phyloP scores from a whole-genome alignment of 2,113 vertebrate species.

The Amphilophus citrinellus region DNA sequence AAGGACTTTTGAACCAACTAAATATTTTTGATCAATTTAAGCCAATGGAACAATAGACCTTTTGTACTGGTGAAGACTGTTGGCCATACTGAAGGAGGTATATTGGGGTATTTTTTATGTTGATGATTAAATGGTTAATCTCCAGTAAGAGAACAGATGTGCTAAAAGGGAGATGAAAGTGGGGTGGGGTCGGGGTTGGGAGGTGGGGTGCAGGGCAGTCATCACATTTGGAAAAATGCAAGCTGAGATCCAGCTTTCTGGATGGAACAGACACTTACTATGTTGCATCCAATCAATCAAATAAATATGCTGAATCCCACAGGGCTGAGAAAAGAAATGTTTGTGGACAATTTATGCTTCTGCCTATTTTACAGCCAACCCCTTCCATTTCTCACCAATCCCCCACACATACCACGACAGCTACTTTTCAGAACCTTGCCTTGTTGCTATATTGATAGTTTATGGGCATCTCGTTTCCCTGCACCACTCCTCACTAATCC shows the following conservation, averaged over 20 bases:
- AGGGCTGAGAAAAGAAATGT: slow-evolving; percentile 8
- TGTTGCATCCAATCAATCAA: slow-evolving; percentile 60
- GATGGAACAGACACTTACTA: slow-evolving; percentile 38
- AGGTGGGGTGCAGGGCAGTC: slow-evolving; percentile 21
- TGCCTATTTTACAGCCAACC: slow-evolving; percentile 29
- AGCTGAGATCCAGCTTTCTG: slow-evolving; percentile 24
- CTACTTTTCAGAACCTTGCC: slow-evolving; percentile 19
- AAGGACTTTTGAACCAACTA: slow-evolving; percentile 31
- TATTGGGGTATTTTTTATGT: background rate
- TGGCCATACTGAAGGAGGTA: background rate
- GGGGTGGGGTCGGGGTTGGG: no score
- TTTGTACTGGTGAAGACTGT: slow-evolving; percentile 49
- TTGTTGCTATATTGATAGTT: slow-evolving; percentile 55
- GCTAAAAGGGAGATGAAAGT: slow-evolving; percentile 31
- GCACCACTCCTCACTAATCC: slow-evolving; percentile 18
- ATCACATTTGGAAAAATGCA: slow-evolving; percentile 45
- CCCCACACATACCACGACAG: background rate
- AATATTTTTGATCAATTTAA: slow-evolving; percentile 50
- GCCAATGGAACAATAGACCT: slow-evolving; percentile 61
- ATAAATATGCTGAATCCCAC: slow-evolving; percentile 39
- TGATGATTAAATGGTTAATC: slow-evolving; percentile 59
- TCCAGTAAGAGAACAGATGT: slow-evolving; percentile 14
- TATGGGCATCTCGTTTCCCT: slow-evolving; percentile 56
- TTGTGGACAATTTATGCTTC: slow-evolving; percentile 10
- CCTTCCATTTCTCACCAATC: slow-evolving; percentile 10